A percentile compares a stretch with the other conserved stretches of the same genome.
Evolutionary conservation across 2,888 invertebrate genomes (phyloP).

Genomic region (Erebia aethiops): DNA sequence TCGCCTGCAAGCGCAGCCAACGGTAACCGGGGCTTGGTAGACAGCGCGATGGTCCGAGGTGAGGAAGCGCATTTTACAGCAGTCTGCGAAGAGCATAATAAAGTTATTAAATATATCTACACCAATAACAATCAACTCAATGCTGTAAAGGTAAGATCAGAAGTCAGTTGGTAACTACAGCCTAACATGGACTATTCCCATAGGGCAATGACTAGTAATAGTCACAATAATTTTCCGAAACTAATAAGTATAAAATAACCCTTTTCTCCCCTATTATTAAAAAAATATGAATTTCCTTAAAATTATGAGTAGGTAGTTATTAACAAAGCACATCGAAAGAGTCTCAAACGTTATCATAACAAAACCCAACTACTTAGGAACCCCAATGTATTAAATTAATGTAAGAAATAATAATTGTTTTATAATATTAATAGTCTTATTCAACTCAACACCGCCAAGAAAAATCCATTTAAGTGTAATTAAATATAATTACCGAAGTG

Average conservation of each 20-base stretch:
- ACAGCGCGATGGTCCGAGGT: constrained; percentile 77
- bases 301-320: no score
- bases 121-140: no score
- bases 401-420: neutral
- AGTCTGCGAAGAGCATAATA: constrained; percentile 57
- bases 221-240: no score
- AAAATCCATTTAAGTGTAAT: constrained; percentile 21
- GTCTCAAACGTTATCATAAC: neutral
- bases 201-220: no score
- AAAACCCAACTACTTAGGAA: neutral
- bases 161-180: no score
- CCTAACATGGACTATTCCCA: no score
- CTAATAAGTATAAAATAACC: no score
- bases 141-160: neutral
- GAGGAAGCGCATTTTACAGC: constrained; percentile 80
- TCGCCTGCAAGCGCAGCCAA: constrained; percentile 72
- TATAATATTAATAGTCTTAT: constrained; percentile 12
- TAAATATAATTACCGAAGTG: constrained; percentile 23
- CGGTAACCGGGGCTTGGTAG: constrained; percentile 75
- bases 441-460: constrained; percentile 7
- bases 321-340: no score
- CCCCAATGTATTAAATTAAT: neutral
- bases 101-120: neutral
- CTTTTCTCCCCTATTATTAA: no score
- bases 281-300: no score